Evolutionary conservation across 1,140 invertebrate genomes (phyloP), one percentile per base, ranked within the genome.

Genomic region (Oppia nitens): DNA sequence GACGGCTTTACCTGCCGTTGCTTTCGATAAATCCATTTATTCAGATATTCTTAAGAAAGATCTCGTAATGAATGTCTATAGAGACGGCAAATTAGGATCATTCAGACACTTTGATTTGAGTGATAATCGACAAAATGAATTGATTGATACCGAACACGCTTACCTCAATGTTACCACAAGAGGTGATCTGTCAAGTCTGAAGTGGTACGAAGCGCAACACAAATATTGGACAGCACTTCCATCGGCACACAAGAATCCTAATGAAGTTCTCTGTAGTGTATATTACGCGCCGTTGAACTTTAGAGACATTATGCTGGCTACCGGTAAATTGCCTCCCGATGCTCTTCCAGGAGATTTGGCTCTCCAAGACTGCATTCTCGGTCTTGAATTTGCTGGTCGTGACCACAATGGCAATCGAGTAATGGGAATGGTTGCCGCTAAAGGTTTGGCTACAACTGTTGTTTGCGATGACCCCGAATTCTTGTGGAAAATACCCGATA

Each of bases 241-340:
- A 57, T 17, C 24, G 48, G 55, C 48, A 73, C 55, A 68, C 61
- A 60, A 55, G 54, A 53, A 70, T 47, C 62, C 69, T 3, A 71
- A 74, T 6, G 73, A 70, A 25, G 79, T 84, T 66, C 72, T 92
- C 1, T 96, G 90, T 71, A 77, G 75, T 60, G 90, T 97, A 9
- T 67, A 66, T 61, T 68, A 73, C 55, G 70, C 71, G 56, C 63
- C 63, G 11, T 55, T 63, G 14, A 63, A 63, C 28, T 63, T 63
- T 55, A 54, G 62, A 28, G 62, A 63, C 47, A 59, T 63, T 27
- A 63, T 63, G 62, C 56, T 98, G 64, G 92, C 93, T 1, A 91
- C 88, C 25, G 94, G 93, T 61, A 94, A 95, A 74, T 75, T 98
- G 32, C 85, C 91, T 27, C 89, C 90, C 25, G 93, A 97, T 76